Base-by-base conservation (phyloP, 1,140 invertebrate genomes). In the Drosophila navojoa region DNA sequence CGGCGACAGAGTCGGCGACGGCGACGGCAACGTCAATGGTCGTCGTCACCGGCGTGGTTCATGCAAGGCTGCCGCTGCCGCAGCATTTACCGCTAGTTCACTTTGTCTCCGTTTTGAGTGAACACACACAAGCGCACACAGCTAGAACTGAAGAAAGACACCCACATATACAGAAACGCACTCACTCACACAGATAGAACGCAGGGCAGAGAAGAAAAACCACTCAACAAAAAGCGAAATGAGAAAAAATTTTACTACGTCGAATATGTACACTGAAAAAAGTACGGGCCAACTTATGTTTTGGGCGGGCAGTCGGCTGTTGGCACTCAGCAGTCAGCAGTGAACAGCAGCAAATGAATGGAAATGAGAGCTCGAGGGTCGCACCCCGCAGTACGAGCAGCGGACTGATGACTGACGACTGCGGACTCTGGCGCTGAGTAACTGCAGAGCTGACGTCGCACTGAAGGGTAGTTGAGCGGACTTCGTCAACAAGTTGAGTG, bases 141-240 rank as follows among this genome's bases (percentile, higher is more conserved):
- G 27, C 49, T 61, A 59, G 55, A 59, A 63, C 76, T 71, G 62
- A 79, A 62, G 67, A 70, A 60, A 70, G 2, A 67, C 55, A 32
- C 63, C 50, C 49, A 61, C 70, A 16, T 15, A 69, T 57, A 16
- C 73, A 73, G 63, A 64, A 60, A 64, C 42, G 64, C 47, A 68
- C 58, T 61, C 42, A 70, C 58, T 71, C 10, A 49, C 27, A 54
- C 10, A 57, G 4, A 5, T 52, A 77, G 79, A 71, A 71, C 53
- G 68, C 69, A 61, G 62, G 57, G 29, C 66, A 47, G 67, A 53
- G 63, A 58, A 67, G 59, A 66, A 67, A 89, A 89, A 84, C 71
- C 84, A 89, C 84, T 89, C 84, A 76, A 89, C 76, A 78, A 90
- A 85, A 89, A 89, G 85, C 79, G 84, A 89, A 89, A 89, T 89